Base-by-base conservation (phyloP, 2,797 vertebrate species). In the Manis pentadactyla region DNA sequence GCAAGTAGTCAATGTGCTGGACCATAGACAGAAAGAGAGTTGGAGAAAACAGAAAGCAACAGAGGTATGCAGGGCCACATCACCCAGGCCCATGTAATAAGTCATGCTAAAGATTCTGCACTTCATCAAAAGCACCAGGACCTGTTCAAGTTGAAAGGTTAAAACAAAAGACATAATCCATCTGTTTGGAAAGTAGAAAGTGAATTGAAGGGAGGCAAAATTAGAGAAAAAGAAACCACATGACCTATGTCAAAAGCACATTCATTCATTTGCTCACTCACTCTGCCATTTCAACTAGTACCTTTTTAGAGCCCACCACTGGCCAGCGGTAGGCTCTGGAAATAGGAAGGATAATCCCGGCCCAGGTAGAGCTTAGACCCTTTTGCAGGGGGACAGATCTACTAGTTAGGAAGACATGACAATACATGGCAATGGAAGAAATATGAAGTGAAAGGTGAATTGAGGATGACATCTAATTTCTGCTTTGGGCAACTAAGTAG, bases 251-350 rank as follows among this genome's bases (percentile, higher is more conserved):
- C 74, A 77, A 77, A 89, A 89, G 29, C 39, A 68, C 18, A 92
- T 69, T 49, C 57, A 88, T 19, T 75, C 23, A n/a, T 13, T 71
- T 39, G 75, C 27, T 92, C 10, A n/a, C 21, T 90, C 69, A 42
- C 57, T 87, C 29, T 96, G 87, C 25, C 15, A 59, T 64, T 94
- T 87, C 69, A 93, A 73, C 39, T 83, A 68, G 87, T 37, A 61
- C 23, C 71, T 77, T 85, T 87, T 74, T 63, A 94, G 78, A 92
- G 57, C n/a, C 57, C 59, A 69, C 63, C 37, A 42, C 21, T 46
- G 69, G 29, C 53, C 42, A 75, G 9, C 42, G 34, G 49, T 82
- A 90, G 69, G 63, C 75, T 78, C 69, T 87, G 51, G 42, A 79
- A 90, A 59, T 87, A 51, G 64, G 46, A 57, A 73, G 55, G 69